These are phyloP conservation scores for Mus spretus DNA, from an alignment of 2,797 vertebrate genomes.

Conservation along the genomic window DNA sequence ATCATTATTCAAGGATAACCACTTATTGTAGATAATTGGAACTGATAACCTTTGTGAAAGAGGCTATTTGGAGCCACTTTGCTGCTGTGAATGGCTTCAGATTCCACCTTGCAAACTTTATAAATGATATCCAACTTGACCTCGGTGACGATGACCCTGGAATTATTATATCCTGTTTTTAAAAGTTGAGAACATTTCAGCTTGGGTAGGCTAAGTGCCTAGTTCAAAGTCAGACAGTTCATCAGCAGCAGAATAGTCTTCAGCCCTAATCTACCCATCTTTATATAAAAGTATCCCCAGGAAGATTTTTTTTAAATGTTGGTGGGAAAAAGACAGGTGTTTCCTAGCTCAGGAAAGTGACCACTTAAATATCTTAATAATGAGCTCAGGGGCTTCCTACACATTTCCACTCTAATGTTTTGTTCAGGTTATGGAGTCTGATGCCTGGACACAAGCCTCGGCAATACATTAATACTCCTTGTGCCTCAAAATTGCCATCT, in stretches of 20 bases:
- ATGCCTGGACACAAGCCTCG: not conserved
- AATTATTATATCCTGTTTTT: conserved; percentile 26
- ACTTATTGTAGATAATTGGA: not conserved
- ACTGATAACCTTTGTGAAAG: not conserved
- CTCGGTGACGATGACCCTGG: not conserved
- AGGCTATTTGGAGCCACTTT: not conserved
- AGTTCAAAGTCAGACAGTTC: not conserved
- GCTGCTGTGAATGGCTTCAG: not conserved
- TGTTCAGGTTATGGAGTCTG: not conserved
- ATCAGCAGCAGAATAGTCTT: not conserved
- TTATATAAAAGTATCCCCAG: not conserved
- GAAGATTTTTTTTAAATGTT: not conserved
- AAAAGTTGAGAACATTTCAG: not conserved
- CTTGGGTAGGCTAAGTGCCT: not conserved
- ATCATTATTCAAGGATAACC: not conserved
- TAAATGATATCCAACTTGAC: conserved; percentile 45
- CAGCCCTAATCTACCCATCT: not conserved
- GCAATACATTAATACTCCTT: not conserved
- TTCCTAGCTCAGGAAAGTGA: not conserved
- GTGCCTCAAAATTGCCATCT: not conserved
- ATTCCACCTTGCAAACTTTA: not conserved
- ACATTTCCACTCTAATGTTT: not conserved
- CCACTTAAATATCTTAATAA: not conserved
- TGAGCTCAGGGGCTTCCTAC: not conserved
- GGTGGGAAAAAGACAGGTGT: not conserved